Conservation (phyloP, 2,888 invertebrate genomes). For the Oegoconia quadripuncta region DNA sequence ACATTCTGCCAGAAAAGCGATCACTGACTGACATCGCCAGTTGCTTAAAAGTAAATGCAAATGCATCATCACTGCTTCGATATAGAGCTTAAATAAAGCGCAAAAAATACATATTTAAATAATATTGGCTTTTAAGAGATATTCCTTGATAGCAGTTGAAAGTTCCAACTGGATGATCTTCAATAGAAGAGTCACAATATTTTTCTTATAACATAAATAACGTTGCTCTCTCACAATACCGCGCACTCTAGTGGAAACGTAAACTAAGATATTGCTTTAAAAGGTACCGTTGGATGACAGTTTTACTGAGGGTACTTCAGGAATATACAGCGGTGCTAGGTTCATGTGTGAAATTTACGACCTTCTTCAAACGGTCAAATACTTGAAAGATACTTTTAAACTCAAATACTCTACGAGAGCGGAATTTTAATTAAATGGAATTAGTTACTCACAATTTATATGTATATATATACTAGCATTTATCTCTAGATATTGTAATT, state of each 20-base stretch:
- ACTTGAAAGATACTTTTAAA: neutral
- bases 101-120: no score
- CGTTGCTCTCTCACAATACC: neutral
- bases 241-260: constrained; percentile 1
- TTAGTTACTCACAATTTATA: no score
- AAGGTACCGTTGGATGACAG: constrained; percentile 2
- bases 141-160: no score
- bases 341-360: constrained; percentile 3
- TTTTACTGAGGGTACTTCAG: constrained; percentile 8
- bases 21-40: no score
- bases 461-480: no score
- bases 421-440: no score
- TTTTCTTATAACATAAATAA: neutral
- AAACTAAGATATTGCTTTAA: constrained; percentile 4
- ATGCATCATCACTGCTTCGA: no score
- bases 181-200: neutral
- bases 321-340: constrained; percentile 5
- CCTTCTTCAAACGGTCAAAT: neutral
- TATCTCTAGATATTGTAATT: no score
- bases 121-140: no score
- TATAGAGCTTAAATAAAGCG: no score
- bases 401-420: neutral
- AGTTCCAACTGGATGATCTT: neutral
- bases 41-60: no score
- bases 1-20: no score